Base-by-base conservation (phyloP, 2,888 invertebrate species). In the Catocala sponsa region DNA sequence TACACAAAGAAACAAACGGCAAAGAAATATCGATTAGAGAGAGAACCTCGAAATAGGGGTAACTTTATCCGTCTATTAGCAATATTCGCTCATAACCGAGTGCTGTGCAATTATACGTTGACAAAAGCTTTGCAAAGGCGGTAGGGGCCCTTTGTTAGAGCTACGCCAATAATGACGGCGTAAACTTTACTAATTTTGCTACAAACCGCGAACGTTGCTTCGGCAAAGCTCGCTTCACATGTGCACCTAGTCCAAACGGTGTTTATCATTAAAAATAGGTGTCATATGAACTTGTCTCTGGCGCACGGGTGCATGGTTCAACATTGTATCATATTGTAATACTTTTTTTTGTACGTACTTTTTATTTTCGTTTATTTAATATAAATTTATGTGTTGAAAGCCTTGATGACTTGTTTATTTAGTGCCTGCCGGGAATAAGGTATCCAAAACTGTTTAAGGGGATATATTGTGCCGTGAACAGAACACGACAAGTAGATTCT, bases 151-250 rank as follows among this genome's bases (percentile, higher is more conserved):
- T 91, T 90, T 91, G 90, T 88, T 82, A 75, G 49, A 82, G 80
- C 78, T 76, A 76, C 82, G 85, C 86, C 90, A 87, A 90, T 91
- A 89, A 90, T 88, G 85, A 86, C 76, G 82, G 82, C 82, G 83
- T 84, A 88, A 92, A 91, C 90, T 92, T 91, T 87, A 82, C 90
- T 91, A 88, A 92, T 92, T 91, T 89, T 79, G 85, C 81, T 78
- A 80, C 83, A 80, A 80, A 82, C 83, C 82, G 83, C 84, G 82
- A 75, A 63, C 74, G 69, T 59, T 73, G 72, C 70, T 62, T 63
- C 59, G 43, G 59, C 69, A 71, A 71, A 55, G 78, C 64, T 13
- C 11, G 58, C 49, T 71, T 63, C 63, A 78, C 71, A 72, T 61
- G 61, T 54, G 53, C 64, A 42, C 49, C 9, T 38, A 15, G 33